Evolutionary conservation across 2,888 invertebrate species (phyloP), one percentile per base, ranked within the genome.

Genomic region (Mayetiola destructor): DNA sequence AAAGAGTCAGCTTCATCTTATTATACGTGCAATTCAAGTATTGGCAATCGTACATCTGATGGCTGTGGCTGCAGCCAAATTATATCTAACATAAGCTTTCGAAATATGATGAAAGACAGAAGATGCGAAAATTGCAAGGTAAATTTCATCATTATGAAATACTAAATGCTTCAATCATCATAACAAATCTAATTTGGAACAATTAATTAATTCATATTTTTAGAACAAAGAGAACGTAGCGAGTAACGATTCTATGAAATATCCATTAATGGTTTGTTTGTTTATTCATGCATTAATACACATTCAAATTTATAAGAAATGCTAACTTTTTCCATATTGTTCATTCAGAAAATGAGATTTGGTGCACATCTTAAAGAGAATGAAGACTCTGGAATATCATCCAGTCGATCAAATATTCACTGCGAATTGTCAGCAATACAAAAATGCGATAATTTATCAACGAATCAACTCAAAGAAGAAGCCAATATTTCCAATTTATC

Each of bases 351-450:
- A 70, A 61, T 64, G 65, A 59, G 57, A 63, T 66, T 52, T 6
- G 12, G 4, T n/a, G 2, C 16, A 14, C 36, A 18, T 39, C 39
- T 58, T 72, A 73, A 70, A 68, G 73, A 57, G n/a, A 59, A 55
- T 10, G 75, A 75, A 40, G 75, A 76, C 62, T 65, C 71, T 0
- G 80, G 80, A 48, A 77, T 77, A 2, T 73, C 48, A n/a, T 48
- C 71, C 1, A 69, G 70, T 61, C 69, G 71, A 30, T 21, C 67
- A 20, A 75, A 78, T 62, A 71, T 75, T 1, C 76, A 77, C 59
- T 75, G 75, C 61, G 76, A 79, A 62, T 74, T 78, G 56, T 78
- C 78, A 4, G 76, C 76, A 1, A 69, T 68, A 40, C 69, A 70
- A 55, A 70, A 70, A 59, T 69, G 68, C 58, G 70, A 70, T n/a